Evolutionary conservation across 2,888 invertebrate species (phyloP).

Genomic region (Eurois occulta): DNA sequence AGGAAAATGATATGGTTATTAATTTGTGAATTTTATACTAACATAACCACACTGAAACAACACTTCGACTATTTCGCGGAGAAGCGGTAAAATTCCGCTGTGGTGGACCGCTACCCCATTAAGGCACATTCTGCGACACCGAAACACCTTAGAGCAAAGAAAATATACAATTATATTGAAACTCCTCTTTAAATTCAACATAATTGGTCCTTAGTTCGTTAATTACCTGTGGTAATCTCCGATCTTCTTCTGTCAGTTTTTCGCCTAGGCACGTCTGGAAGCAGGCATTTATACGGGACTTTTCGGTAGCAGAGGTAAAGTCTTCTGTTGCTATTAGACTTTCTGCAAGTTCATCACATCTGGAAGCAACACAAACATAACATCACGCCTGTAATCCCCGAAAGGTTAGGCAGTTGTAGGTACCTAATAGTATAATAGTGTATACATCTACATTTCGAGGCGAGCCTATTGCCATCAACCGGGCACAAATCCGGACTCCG

Average conservation of each 20-base stretch:
- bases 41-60: slow-evolving; percentile 98
- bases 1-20: neutral
- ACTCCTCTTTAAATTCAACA: neutral
- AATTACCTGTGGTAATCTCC: slow-evolving; percentile 95
- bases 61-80: slow-evolving; percentile 99
- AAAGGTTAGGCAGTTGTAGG: no score
- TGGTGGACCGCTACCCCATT: slow-evolving; percentile 99
- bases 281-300: slow-evolving; percentile 95
- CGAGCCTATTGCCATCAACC: neutral
- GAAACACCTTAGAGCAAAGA: slow-evolving; percentile 78
- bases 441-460: no score
- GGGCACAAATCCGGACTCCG: no score
- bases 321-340: slow-evolving; percentile 92
- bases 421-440: no score
- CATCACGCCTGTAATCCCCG: neutral
- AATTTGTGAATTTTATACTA: slow-evolving; percentile 86
- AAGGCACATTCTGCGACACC: slow-evolving; percentile 86
- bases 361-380: slow-evolving; percentile 63
- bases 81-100: slow-evolving; percentile 98
- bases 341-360: slow-evolving; percentile 91
- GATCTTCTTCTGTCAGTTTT: slow-evolving; percentile 95
- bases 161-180: neutral
- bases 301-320: slow-evolving; percentile 96
- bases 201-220: neutral
- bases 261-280: slow-evolving; percentile 95